Base-by-base conservation (phyloP, 2,888 invertebrate species). In the Morinoia aosen region DNA sequence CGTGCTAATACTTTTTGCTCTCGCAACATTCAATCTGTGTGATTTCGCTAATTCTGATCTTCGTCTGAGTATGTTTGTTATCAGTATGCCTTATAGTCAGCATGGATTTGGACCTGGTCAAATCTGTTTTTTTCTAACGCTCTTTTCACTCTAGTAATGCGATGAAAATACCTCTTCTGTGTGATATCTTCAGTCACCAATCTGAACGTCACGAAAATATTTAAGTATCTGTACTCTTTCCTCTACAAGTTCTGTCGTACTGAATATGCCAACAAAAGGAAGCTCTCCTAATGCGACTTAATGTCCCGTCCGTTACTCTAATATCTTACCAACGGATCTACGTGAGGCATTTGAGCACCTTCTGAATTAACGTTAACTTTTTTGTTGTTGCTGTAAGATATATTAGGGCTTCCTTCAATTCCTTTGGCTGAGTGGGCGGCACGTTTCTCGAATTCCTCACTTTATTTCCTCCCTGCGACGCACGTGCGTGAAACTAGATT, bases 401-500 rank as follows among this genome's bases (percentile, higher is more conserved):
- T 76, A 33, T 76, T 33, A 3, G 76, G 76, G 8, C 25, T 76
- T 10, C 76, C 76, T 76, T 33, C 76, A 76, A 76, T 76, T 16
- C 76, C 76, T 16, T 33, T 33, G 76, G 90, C 39, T 40, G 12
- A 16, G 40, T 48, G 90, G 0, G 40, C 90, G 40, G 58, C 93
- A 93, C 93, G 93, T 93, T 16, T 93, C 93, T 48, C 57, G 58
- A 93, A 93, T 93, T 48, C 57, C 57, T 93, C 93, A 93, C 39
- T 33, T 56, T 39, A 57, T 93, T 93, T 93, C 93, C 57, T 93
- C 48, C 2, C 57, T 39, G 93, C 33, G 58, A 57, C 93, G 93
- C 93, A 93, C 93, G 93, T 93, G 93, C 93, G 57, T 93, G 93
- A 93, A 93, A 57, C 56, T 39, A 25, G 93, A 93, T 93, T 93